phyloP scores from a whole-genome alignment of 35 echinoderm and acorn worm genomes.

The Eucidaris tribuloides region DNA sequence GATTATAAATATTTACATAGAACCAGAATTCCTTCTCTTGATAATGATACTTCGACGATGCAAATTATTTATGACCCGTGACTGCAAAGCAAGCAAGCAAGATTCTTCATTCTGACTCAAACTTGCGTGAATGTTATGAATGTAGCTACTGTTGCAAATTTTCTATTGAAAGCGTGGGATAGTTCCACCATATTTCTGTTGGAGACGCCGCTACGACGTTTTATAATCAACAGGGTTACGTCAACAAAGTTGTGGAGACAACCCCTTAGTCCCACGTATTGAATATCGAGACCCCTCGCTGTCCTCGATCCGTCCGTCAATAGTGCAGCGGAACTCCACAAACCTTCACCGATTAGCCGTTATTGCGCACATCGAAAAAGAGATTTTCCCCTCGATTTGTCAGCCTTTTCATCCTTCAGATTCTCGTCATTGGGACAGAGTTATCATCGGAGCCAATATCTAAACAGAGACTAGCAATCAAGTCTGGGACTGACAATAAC shows the following conservation, averaged over 20 bases:
- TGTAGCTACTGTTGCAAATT: conserved; percentile 16
- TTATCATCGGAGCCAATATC: background rate
- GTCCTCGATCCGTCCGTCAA: background rate
- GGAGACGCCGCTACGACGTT: background rate
- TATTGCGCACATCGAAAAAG: conserved; percentile 11
- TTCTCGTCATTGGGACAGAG: background rate
- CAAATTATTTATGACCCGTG: too few relatives aligned
- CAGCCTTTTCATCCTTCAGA: background rate
- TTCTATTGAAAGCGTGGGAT: conserved; percentile 5
- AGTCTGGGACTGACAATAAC: conserved; percentile 13
- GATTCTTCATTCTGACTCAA: too few relatives aligned
- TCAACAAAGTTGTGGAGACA: background rate
- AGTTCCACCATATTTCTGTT: background rate
- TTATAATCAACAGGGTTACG: background rate
- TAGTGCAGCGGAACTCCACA: conserved; percentile 20
- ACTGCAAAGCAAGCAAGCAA: too few relatives aligned
- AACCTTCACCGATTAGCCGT: conserved; percentile 15
- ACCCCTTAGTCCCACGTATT: background rate
- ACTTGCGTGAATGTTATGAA: too few relatives aligned
- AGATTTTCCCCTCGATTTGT: conserved; percentile 26
- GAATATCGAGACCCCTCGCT: conserved; percentile 18
- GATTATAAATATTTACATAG: too few relatives aligned
- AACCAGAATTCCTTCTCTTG: too few relatives aligned
- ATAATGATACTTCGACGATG: too few relatives aligned
- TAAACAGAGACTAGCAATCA: background rate